phyloP scores from a whole-genome alignment of 2,888 invertebrate species.

The Aricia artaxerxes region DNA sequence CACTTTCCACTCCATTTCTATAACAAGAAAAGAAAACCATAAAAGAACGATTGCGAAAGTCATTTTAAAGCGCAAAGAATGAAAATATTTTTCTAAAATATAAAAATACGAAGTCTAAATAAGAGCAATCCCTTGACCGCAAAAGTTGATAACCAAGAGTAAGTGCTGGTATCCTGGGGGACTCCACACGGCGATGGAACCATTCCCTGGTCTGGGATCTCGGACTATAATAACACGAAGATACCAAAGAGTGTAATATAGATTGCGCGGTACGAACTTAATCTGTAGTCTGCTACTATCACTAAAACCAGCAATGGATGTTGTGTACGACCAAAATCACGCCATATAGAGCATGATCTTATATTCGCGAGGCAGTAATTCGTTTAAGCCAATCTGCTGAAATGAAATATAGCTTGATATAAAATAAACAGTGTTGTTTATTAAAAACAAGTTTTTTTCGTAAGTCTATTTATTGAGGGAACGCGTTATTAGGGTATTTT shows the following conservation, averaged over 20 bases:
- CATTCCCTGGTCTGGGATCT: not conserved
- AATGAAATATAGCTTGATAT: slow-evolving; percentile 26
- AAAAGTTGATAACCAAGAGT: slow-evolving; percentile 33
- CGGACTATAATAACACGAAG: not conserved
- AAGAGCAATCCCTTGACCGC: slow-evolving; percentile 31
- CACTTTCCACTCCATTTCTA: not conserved
- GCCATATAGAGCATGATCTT: not conserved
- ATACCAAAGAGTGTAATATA: not conserved
- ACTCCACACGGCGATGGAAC: slow-evolving; percentile 19
- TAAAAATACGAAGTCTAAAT: slow-evolving; percentile 24
- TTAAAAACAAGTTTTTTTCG: slow-evolving; percentile 14
- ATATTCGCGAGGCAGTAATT: slow-evolving; percentile 23
- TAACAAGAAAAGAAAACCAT: not conserved
- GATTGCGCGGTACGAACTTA: not conserved
- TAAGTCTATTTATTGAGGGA: slow-evolving; percentile 3
- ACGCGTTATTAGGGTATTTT: not conserved
- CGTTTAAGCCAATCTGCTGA: slow-evolving; percentile 29
- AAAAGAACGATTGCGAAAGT: not conserved
- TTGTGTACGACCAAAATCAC: not conserved
- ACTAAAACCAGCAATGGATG: not conserved
- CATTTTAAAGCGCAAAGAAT: not conserved
- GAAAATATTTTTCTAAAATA: slow-evolving; percentile 21
- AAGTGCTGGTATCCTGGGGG: slow-evolving; percentile 26
- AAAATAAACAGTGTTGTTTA: slow-evolving; percentile 16
- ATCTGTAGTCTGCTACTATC: not conserved